These are phyloP conservation scores for Marisa cornuarietis DNA, from an alignment of 1,140 invertebrate species.

Conservation along the genomic window DNA sequence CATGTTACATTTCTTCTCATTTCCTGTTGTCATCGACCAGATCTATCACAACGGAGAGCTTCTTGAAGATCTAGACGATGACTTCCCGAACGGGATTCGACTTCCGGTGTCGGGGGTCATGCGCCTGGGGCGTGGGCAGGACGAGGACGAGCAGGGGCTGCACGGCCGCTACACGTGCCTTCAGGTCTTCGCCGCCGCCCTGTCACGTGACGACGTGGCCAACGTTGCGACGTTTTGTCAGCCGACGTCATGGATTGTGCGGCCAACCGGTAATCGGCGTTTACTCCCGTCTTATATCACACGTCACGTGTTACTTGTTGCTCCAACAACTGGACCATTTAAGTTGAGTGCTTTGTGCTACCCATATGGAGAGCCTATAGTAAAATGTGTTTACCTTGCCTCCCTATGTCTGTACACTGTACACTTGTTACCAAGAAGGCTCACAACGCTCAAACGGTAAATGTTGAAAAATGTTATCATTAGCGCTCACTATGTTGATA, in stretches of 20 bases:
- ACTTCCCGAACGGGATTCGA: conserved; percentile 38
- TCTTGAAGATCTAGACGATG: conserved; percentile 38
- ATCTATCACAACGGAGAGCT: conserved; percentile 32
- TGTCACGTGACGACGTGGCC: conserved; percentile 22
- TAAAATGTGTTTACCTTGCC: not conserved
- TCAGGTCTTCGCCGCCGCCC: conserved; percentile 20
- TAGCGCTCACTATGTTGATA: too few relatives aligned
- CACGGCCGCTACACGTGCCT: conserved; percentile 32
- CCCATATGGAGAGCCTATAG: not conserved
- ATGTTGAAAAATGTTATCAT: too few relatives aligned
- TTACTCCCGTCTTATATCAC: not conserved
- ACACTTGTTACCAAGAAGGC: too few relatives aligned
- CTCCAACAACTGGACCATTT: not conserved
- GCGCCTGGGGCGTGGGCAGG: conserved; percentile 29
- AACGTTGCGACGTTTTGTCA: conserved; percentile 22
- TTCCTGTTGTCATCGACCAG: not conserved
- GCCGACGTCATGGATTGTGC: conserved; percentile 30
- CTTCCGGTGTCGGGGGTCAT: conserved; percentile 29
- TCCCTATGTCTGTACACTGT: not conserved
- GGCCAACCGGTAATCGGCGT: conserved; percentile 22
- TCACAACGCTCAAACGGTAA: too few relatives aligned
- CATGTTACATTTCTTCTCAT: too few relatives aligned
- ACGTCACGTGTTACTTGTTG: not conserved
- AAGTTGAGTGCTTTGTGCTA: too few relatives aligned
- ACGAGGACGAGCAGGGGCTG: conserved; percentile 25